Base-by-base conservation (phyloP, 2,888 invertebrate genomes). In the Ernsta delagoae region DNA sequence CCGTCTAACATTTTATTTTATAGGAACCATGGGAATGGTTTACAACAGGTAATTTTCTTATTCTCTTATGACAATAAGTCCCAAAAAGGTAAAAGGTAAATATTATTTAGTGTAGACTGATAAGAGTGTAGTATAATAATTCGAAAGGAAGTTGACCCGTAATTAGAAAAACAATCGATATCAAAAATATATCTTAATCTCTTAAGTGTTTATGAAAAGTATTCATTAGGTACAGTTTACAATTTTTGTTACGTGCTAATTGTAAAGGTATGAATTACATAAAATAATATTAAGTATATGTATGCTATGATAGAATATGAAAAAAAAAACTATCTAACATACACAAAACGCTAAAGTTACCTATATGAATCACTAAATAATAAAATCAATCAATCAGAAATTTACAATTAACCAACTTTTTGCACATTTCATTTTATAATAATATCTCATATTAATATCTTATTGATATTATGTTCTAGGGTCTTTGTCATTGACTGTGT, bases 391-490 rank as follows among this genome's bases (percentile, higher is more conserved):
- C 24, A 24, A 24, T 24, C 24, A 24, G 24, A 24, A 24, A 24
- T 24, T 24, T 24, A 24, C 3, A 24, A 24, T 1, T 24, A 3
- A 24, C 24, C 24, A 1, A 24, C 24, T 24, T 24, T 24, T 24
- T 24, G 24, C 24, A 3, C 24, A 24, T 24, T 24, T 24, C 24
- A 24, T 24, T 24, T 24, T 24, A 24, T 24, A 24, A 1, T 24
- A 24, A n/a, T 24, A 24, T 24, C 88, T 84, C 79, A 81, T 83
- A 3, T 16, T 50, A 7, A 12, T 39, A 50, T 7, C 1, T 24
- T 24, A 24, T 24, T 24, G 24, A 24, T 24, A 24, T 24, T 24
- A 24, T 24, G 24, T 24, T 3, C 24, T 24, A 24, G 24, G 24
- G 3, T 24, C 24, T 24, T 24, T 24, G 3, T 24, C 24, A 24